Base-by-base conservation (phyloP, 2,797 vertebrate genomes). In the Sebastes flavidus region DNA sequence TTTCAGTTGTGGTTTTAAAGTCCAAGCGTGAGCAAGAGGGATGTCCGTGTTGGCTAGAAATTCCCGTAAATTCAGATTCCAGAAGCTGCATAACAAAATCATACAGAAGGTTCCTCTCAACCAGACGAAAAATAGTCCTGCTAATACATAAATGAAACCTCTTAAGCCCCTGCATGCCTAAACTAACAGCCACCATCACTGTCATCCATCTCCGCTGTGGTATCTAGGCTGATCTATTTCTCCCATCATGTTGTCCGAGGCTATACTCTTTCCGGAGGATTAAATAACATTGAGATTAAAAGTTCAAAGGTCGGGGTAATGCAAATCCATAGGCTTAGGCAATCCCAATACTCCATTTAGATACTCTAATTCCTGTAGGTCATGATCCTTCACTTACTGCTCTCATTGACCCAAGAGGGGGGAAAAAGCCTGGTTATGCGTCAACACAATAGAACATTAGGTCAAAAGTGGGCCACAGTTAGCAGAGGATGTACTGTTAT, bases 231-330 rank as follows among this genome's bases (percentile, higher is more conserved):
- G 73, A 89, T 78, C 60, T 83, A 32, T 75, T 54, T 38, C 62
- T 67, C 63, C 60, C 84, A 86, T 78, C 67, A 60, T 56, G 59
- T 73, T 70, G 70, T 88, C 78, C 88, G 72, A 81, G n/a, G 61
- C 65, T 81, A 82, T 82, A 80, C 68, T 85, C 82, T 89, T 81
- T 88, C 74, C 49, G 63, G 56, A 66, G 73, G 88, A 94, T 94
- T 94, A 91, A 90, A 91, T 91, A 82, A 87, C 78, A 77, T 25
- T 69, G 65, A 80, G 91, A 92, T 94, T 93, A 89, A 83, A 83
- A 59, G 82, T 83, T 89, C 83, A 94, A 82, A 92, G 89, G 89
- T 91, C 87, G 65, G 77, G 42, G 81, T 83, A 82, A 90, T 90
- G 81, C 75, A 90, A 92, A 92, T 91, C 91, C 86, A 73, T 77